A percentile compares a stretch with the other conserved stretches of the same genome.
phyloP scores from a whole-genome alignment of 92 coral and sea anemone species.

The Plumapathes pennacea region DNA sequence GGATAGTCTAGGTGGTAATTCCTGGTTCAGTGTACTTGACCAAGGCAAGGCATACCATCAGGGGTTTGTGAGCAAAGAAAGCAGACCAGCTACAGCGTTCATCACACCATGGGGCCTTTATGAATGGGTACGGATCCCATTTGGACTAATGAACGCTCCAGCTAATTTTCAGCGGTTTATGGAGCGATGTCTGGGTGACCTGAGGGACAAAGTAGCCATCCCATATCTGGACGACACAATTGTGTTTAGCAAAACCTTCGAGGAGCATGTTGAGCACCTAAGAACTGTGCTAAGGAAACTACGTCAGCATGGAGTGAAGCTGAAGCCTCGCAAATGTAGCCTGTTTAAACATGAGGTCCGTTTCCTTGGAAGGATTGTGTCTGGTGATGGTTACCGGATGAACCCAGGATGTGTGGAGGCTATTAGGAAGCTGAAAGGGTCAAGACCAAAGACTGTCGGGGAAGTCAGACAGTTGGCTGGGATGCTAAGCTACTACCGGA shows the following conservation, averaged over 20 bases:
- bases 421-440: constrained; percentile 6
- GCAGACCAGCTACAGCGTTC: constrained; percentile 30
- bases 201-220: constrained; percentile 12
- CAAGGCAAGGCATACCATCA: constrained; percentile 34
- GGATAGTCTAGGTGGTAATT: constrained; percentile 30
- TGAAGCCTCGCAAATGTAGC: constrained; percentile 25
- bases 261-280: constrained; percentile 16
- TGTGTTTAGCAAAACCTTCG: constrained; percentile 8
- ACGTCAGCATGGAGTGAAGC: constrained; percentile 20
- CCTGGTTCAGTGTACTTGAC: constrained; percentile 29
- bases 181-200: constrained; percentile 30
- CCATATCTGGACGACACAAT: constrained; percentile 1
- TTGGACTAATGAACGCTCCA: constrained; percentile 37
- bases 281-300: constrained; percentile 21
- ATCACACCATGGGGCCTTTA: constrained; percentile 23
- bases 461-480: constrained; percentile 48
- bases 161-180: constrained; percentile 36
- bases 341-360: constrained; percentile 19
- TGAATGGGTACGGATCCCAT: constrained; percentile 26
- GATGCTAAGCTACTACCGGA: constrained; percentile 37
- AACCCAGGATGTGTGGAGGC: constrained; percentile 19
- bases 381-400: constrained; percentile 25
- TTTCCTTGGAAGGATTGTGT: constrained; percentile 25
- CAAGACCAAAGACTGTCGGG: constrained; percentile 43
- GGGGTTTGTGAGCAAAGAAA: constrained; percentile 31